These are phyloP conservation scores for Gallinago media DNA, from an alignment of 2,113 vertebrate genomes.

Conservation along the genomic window DNA sequence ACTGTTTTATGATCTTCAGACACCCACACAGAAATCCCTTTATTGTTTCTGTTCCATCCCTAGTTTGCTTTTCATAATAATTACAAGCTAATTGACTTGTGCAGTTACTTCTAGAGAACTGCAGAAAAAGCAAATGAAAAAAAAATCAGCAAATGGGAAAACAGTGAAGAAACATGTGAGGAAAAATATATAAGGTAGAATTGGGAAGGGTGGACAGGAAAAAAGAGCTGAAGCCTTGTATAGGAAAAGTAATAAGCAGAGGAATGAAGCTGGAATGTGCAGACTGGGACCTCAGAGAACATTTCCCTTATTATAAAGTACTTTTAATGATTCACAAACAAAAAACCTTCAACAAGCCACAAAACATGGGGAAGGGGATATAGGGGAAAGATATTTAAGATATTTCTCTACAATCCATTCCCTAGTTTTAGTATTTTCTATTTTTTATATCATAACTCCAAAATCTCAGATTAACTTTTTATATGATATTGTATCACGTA, in stretches of 20 bases:
- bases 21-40: not conserved
- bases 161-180: not conserved
- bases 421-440: not conserved
- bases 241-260: not conserved
- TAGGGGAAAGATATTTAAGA: not conserved
- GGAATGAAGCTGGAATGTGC: not conserved
- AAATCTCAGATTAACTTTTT: not conserved
- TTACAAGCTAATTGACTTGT: not conserved
- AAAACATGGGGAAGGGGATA: fast-evolving
- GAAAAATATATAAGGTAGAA: not conserved
- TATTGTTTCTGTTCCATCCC: not conserved
- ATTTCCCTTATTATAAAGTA: not conserved
- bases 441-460: not conserved
- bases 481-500: not conserved
- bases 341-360: not conserved
- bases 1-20: not conserved
- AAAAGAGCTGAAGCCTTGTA: not conserved
- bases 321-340: not conserved
- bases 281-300: not conserved
- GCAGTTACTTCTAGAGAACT: not conserved
- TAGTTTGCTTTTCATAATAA: not conserved
- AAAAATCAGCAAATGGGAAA: not conserved
- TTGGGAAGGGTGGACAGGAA: not conserved
- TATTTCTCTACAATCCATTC: not conserved
- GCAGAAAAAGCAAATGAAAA: not conserved